Evolutionary conservation across 2,888 invertebrate species (phyloP), one percentile per base, ranked within the genome.

Genomic region (Drosophila subsilvestris): DNA sequence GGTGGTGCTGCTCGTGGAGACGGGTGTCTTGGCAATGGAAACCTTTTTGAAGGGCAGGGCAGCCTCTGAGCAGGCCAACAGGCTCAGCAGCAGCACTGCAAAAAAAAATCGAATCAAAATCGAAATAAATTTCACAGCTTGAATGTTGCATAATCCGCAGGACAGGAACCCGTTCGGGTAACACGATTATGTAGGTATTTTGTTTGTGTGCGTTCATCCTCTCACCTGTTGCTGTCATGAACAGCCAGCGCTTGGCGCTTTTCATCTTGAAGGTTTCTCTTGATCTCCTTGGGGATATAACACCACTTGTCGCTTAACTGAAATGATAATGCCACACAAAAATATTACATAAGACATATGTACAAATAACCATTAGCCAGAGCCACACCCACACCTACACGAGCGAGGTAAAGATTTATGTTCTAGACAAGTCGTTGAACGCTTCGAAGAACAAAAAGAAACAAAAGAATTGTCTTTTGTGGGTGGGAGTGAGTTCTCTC

Each of bases 21-120:
- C 85, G 59, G 90, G 76, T 67, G 90, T 81, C 65, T 90, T 88
- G 61, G 89, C 83, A 76, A 90, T 76, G 60, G 90, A 94, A 27
- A 93, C 91, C 91, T 94, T 94, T 91, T 95, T 93, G 66, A 95
- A 93, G 0, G 95, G 93, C 14, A 95, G 75, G 45, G 93, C 92
- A 29, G 93, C 93, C 62, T 92, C 91, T 29, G 92, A 67, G 29
- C 79, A 69, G 50, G 68, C 92, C 77, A 94, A 93, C 83, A 94
- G 93, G 58, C 94, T 87, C 61, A 93, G 91, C 45, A 93, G 75
- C 93, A 85, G 74, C 74, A 83, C 83, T 83, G 37, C 6, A 58
- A 51, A 17, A n/a, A 29, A 27, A 47, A 29, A 29, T 3, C 8
- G 8, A 17, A 63, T 17, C 18, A 6, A 25, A 44, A 55, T 56